Percentiles rank a stretch among this genome's conserved stretches.
phyloP scores from a whole-genome alignment of 2,113 vertebrate species.

The Zapus hudsonius region DNA sequence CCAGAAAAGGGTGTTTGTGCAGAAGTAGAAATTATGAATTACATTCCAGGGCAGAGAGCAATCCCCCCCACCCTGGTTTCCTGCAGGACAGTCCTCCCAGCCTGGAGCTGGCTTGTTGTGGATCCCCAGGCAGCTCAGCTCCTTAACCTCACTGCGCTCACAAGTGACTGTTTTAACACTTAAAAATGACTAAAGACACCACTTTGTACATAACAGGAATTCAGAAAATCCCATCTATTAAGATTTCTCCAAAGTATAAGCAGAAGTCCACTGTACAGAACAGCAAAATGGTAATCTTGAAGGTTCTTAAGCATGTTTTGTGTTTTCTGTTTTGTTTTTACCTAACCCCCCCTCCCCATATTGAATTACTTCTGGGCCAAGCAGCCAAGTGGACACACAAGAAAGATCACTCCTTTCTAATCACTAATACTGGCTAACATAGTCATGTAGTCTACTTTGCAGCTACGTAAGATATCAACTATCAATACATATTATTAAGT shows the following conservation, averaged over 20 bases:
- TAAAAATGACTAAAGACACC: neutral
- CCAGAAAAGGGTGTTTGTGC: neutral
- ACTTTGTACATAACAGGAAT: neutral
- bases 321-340: neutral
- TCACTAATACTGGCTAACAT: neutral
- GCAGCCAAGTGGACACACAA: neutral
- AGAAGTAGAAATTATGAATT: neutral
- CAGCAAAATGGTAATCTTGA: neutral
- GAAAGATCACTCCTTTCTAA: neutral
- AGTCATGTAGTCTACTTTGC: accelerated
- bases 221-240: neutral
- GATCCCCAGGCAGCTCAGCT: neutral
- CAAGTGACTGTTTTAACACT: neutral
- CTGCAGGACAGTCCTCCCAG: accelerated
- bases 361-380: neutral
- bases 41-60: neutral
- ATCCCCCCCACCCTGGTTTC: too few species aligned
- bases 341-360: neutral
- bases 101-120: neutral
- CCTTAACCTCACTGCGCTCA: neutral
- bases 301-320: neutral
- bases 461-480: neutral
- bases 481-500: neutral
- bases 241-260: neutral
- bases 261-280: neutral